Conservation (phyloP, 2,888 invertebrate genomes). For the Elysia crispata region DNA sequence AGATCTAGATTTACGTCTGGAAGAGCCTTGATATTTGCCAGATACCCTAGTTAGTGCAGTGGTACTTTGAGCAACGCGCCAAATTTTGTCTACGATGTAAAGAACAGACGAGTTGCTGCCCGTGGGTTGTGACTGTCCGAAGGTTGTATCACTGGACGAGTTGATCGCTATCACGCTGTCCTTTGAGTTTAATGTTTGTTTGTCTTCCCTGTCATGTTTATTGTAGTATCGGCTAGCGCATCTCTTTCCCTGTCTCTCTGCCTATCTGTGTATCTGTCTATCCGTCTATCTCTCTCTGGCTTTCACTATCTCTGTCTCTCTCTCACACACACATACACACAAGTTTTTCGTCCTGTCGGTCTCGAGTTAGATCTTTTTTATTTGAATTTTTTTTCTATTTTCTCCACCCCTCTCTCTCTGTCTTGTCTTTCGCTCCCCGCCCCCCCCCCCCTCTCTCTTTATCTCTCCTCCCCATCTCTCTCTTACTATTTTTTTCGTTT, state of each 20-base stretch:
- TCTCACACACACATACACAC: neutral
- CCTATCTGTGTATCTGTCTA: neutral
- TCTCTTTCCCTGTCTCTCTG: neutral
- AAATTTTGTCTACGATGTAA: conserved; percentile 51
- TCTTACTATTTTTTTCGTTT: too few species aligned
- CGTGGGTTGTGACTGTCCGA: conserved; percentile 79
- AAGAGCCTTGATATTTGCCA: too few species aligned
- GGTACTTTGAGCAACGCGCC: too few species aligned
- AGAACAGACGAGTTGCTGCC: conserved; percentile 78
- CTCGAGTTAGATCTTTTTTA: neutral
- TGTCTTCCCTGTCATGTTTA: neutral
- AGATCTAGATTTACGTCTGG: too few species aligned
- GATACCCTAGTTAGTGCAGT: too few species aligned
- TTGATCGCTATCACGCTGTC: neutral
- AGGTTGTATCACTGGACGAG: conserved; percentile 66
- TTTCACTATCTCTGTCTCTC: neutral
- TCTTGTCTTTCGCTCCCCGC: too few species aligned
- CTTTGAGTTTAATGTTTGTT: neutral
- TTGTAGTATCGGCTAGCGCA: neutral
- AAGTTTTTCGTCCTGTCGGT: neutral
- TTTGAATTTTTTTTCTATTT: neutral
- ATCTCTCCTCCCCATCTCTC: too few species aligned
- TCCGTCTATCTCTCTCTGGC: neutral
- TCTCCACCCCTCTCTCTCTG: too few species aligned
- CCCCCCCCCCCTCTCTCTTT: too few species aligned